Percentiles rank a stretch among this genome's conserved stretches.
Conservation (phyloP, 2,888 invertebrate genomes). For the Drosophila subsilvestris region DNA sequence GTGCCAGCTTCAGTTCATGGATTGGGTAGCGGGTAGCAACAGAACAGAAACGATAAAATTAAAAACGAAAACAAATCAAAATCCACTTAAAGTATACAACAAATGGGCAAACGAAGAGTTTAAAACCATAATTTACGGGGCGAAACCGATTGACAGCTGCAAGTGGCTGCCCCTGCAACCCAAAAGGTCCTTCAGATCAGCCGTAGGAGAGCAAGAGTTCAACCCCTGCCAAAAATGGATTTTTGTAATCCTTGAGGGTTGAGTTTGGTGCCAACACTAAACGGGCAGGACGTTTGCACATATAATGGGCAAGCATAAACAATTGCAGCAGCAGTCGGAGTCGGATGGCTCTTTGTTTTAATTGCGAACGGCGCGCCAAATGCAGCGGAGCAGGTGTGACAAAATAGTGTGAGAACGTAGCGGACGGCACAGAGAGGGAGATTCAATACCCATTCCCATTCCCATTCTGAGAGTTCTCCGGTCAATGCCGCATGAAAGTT, state of each 20-base stretch:
- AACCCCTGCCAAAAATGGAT: conserved; percentile 51
- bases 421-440: conserved; percentile 11
- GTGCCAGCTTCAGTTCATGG: conserved; percentile 88
- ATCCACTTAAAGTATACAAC: conserved; percentile 45
- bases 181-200: conserved; percentile 37
- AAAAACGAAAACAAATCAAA: conserved; percentile 56
- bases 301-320: conserved; percentile 51
- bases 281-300: conserved; percentile 52
- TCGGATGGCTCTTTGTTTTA: conserved; percentile 49
- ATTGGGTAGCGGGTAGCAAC: conserved; percentile 23
- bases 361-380: conserved; percentile 42
- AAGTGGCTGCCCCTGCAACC: conserved; percentile 52
- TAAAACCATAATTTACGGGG: conserved; percentile 67
- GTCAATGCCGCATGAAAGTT: conserved; percentile 60
- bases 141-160: conserved; percentile 74
- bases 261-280: conserved; percentile 74
- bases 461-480: conserved; percentile 27
- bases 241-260: conserved; percentile 44
- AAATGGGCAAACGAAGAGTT: conserved; percentile 24
- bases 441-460: not conserved
- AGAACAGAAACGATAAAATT: conserved; percentile 63
- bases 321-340: conserved; percentile 48
- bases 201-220: conserved; percentile 39
- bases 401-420: conserved; percentile 62
- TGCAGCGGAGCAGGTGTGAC: conserved; percentile 59